Percentiles rank a stretch among this genome's conserved stretches.
phyloP scores from a whole-genome alignment of 2,797 vertebrate genomes.

The Dendrocincla tyrannina region DNA sequence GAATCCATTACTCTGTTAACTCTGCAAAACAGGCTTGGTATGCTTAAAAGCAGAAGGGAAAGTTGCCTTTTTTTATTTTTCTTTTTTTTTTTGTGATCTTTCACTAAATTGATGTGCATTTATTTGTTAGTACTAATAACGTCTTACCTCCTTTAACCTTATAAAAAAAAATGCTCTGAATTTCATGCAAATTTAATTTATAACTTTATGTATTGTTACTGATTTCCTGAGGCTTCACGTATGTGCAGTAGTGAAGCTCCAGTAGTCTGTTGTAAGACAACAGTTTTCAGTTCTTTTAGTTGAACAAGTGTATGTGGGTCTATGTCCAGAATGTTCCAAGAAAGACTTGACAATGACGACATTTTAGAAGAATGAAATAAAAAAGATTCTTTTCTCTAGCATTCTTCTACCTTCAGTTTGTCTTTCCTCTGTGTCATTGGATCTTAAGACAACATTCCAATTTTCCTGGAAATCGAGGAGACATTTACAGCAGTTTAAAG shows the following conservation, averaged over 20 bases:
- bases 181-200: background rate
- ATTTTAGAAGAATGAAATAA: background rate
- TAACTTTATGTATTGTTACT: background rate
- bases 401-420: background rate
- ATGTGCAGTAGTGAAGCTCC: background rate
- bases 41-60: slow-evolving; percentile 5
- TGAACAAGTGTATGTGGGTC: background rate
- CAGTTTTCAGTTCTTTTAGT: background rate
- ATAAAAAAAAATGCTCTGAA: background rate
- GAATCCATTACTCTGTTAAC: slow-evolving; percentile 56
- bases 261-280: background rate
- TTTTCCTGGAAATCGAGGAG: slow-evolving; percentile 35
- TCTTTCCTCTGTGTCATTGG: background rate
- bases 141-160: background rate
- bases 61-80: background rate
- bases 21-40: slow-evolving; percentile 8
- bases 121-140: background rate
- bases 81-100: background rate
- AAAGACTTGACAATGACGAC: background rate
- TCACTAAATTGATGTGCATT: background rate
- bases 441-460: background rate
- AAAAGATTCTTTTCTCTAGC: background rate
- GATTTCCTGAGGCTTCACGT: background rate
- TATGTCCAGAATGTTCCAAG: background rate
- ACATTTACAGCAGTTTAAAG: background rate